Conservation (phyloP, 2,797 vertebrate species). For the Discoglossus pictus region DNA sequence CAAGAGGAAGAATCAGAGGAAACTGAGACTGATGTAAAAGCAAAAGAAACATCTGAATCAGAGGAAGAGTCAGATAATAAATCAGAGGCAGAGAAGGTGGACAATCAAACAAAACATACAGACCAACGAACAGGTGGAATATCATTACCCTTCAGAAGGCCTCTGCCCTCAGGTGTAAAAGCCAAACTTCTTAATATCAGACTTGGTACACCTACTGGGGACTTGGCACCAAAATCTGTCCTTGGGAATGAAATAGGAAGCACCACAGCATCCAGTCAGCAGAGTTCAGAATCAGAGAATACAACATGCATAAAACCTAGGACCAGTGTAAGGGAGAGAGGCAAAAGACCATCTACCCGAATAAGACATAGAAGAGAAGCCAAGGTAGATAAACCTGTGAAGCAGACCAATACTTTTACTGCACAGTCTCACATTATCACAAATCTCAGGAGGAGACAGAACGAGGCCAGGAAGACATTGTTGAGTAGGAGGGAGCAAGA, state of each 20-base stretch:
- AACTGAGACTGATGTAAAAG: conserved; percentile 10
- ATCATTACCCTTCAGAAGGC: conserved; percentile 56
- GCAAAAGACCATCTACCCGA: not conserved
- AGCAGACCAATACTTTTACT: conserved; percentile 28
- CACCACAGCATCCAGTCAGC: conserved; percentile 51
- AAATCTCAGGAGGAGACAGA: conserved; percentile 69
- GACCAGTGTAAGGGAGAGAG: conserved; percentile 3
- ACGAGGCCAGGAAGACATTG: conserved; percentile 60
- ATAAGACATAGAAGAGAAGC: not conserved
- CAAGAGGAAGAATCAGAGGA: conserved; percentile 48
- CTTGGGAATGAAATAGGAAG: conserved; percentile 31
- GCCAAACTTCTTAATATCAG: conserved; percentile 20
- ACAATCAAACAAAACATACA: conserved; percentile 43
- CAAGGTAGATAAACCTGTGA: conserved; percentile 6
- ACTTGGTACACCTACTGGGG: conserved; percentile 49
- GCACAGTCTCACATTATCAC: conserved; percentile 65
- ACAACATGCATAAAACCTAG: conserved; percentile 46
- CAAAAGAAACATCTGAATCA: not conserved
- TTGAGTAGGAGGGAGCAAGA: conserved; percentile 46
- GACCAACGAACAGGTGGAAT: conserved; percentile 40
- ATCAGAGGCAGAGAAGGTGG: conserved; percentile 51
- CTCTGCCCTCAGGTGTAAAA: conserved; percentile 52
- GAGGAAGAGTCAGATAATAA: conserved; percentile 3
- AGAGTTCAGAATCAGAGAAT: conserved; percentile 50
- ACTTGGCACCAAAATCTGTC: conserved; percentile 29